Base-by-base conservation (phyloP, 2,113 vertebrate genomes). In the Rhynchomys soricoides region DNA sequence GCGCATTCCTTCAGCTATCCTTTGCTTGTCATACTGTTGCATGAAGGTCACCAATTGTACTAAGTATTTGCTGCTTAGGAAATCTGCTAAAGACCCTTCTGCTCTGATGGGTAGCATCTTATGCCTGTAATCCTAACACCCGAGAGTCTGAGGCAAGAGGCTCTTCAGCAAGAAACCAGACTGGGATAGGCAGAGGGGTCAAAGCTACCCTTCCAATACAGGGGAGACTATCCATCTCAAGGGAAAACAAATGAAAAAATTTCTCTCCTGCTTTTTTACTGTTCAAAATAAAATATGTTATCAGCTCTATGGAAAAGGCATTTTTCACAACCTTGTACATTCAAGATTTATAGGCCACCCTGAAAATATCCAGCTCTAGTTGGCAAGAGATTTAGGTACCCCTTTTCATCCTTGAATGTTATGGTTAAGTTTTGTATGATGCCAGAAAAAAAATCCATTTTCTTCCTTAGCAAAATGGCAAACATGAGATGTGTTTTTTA, bases 361-460 rank as follows among this genome's bases (percentile, higher is more conserved):
- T 29, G 73, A 52, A 79, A 95, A 43, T 29, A 68, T 43, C 12
- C 31, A 71, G 40, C 37, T 59, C 66, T 92, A 73, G 89, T 78
- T 86, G 55, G 31, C 26, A 81, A 31, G 71, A 83, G 1, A 68
- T 26, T 37, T 59, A n/a, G 31, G 8, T 7, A 83, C 68, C n/a
- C 82, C 1, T 34, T 75, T 74, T 92, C 12, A 57, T 86, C 45
- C 64, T 43, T 59, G 37, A 68, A 40, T 89, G 75, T 88, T 74
- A 64, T 5, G 83, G 10, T 70, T 75, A 55, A 86, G 62, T 91
- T 95, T 96, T 81, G 31, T 89, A 52, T 57, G 50, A 70, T 52
- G 43, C 68, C 62, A 78, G 79, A 83, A 31, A 89, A 93, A 86
- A 89, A 93, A 86, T 57, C 71, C 1, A 79, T 90, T 82, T 97